Percentiles rank a stretch among this genome's conserved stretches.
phyloP scores from a whole-genome alignment of 2,888 invertebrate genomes.

The Erebia palarica region DNA sequence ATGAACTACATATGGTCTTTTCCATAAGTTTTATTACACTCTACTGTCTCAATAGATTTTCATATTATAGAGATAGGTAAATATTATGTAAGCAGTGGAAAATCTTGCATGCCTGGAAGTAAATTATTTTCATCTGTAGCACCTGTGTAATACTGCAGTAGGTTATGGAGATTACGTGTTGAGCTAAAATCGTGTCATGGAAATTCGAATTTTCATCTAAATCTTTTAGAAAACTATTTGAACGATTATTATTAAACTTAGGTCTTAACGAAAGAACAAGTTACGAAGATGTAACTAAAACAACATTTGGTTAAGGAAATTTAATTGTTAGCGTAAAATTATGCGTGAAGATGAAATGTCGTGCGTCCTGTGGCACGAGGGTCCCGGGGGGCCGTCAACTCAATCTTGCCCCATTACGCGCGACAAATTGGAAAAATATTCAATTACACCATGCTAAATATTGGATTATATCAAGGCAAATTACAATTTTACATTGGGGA shows the following conservation, averaged over 20 bases:
- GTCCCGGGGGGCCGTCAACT: conserved; percentile 72
- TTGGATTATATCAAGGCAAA: conserved; percentile 81
- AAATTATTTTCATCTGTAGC: too few species aligned
- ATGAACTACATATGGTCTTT: background rate
- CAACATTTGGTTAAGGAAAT: conserved; percentile 42
- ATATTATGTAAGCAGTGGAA: too few species aligned
- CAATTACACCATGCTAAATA: conserved; percentile 81
- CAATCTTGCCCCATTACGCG: conserved; percentile 82
- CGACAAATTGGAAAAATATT: conserved; percentile 83
- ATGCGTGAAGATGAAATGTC: conserved; percentile 52
- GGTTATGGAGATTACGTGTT: too few species aligned
- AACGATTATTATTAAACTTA: background rate
- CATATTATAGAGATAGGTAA: too few species aligned
- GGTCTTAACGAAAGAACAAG: background rate
- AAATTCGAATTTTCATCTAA: background rate
- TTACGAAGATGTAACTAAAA: conserved; percentile 29
- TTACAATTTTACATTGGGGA: conserved; percentile 75
- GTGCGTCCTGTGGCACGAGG: conserved; percentile 39
- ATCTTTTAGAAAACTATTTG: background rate
- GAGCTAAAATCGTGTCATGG: background rate
- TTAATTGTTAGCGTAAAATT: conserved; percentile 54
- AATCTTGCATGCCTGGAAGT: too few species aligned
- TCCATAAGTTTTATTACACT: background rate
- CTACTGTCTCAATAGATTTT: too few species aligned
- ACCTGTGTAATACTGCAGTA: too few species aligned